A percentile compares a stretch with the other conserved stretches of the same genome.
Evolutionary conservation across 2,113 vertebrate genomes (phyloP).

Genomic region (Halcyon malimbica): DNA sequence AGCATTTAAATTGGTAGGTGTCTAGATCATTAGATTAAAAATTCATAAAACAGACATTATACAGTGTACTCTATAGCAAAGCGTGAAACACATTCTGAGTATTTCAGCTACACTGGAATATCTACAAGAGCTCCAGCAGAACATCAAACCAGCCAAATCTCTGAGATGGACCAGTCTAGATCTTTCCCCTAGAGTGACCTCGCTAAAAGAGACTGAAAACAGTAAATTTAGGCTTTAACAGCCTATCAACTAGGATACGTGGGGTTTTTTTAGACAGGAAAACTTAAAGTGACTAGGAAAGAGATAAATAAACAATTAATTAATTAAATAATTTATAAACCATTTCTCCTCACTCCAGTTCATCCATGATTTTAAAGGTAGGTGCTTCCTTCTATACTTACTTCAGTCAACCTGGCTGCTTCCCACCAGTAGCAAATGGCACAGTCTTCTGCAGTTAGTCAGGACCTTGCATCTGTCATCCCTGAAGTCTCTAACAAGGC

Average conservation of each 20-base stretch:
- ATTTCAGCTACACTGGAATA: not conserved
- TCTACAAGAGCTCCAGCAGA: not conserved
- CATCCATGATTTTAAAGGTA: not conserved
- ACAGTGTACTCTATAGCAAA: not conserved
- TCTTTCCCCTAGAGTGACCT: not conserved
- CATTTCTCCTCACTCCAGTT: not conserved
- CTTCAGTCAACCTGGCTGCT: not conserved
- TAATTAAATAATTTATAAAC: not conserved
- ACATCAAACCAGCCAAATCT: not conserved
- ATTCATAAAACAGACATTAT: not conserved
- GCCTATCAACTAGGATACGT: not conserved
- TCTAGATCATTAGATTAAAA: conserved; percentile 9
- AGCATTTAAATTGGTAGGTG: conserved; percentile 4
- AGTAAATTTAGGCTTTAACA: not conserved
- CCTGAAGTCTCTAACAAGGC: not conserved
- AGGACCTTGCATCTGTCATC: not conserved
- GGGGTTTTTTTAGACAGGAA: not conserved
- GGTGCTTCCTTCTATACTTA: not conserved
- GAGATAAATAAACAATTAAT: not conserved
- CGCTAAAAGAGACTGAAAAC: not conserved
- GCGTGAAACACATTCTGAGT: not conserved
- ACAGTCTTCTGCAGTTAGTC: not conserved
- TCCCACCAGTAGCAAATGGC: not conserved
- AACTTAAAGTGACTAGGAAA: not conserved
- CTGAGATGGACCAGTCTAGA: not conserved